Percentiles rank a stretch among this genome's conserved stretches.
Evolutionary conservation across 2,888 invertebrate species (phyloP).

Genomic region (Nephrotoma appendiculata): DNA sequence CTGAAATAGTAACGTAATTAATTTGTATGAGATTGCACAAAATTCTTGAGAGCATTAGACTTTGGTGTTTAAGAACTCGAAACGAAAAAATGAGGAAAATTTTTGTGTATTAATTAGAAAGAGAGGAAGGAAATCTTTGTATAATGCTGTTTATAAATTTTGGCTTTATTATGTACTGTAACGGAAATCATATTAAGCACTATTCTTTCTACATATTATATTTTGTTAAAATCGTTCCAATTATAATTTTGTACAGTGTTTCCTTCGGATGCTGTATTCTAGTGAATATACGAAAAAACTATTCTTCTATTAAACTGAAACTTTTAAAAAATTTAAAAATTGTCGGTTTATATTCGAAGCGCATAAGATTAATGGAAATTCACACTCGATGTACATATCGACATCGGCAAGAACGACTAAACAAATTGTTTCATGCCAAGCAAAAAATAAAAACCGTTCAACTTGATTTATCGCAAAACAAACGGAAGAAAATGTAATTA

Average conservation of each 20-base stretch:
- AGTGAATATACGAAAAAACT: background rate
- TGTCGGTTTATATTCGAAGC: background rate
- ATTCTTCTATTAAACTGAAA: background rate
- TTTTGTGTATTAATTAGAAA: background rate
- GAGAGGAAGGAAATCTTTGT: background rate
- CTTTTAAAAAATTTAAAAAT: background rate
- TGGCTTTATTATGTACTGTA: background rate
- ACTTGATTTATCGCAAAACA: background rate
- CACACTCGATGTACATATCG: background rate
- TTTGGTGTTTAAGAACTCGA: background rate
- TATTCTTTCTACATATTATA: background rate
- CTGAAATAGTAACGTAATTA: background rate
- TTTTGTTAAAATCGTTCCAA: background rate
- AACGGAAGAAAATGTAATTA: background rate
- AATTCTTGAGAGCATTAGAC: background rate
- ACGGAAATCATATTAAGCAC: background rate
- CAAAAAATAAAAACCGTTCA: background rate
- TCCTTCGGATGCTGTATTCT: background rate
- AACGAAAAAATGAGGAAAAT: background rate
- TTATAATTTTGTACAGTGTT: background rate
- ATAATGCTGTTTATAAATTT: background rate
- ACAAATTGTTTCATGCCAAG: background rate
- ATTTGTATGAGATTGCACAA: background rate
- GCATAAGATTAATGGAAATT: background rate
- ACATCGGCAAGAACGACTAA: background rate